These are phyloP conservation scores for Pachypanchax playfairii DNA, from an alignment of 2,113 vertebrate species.

Conservation along the genomic window DNA sequence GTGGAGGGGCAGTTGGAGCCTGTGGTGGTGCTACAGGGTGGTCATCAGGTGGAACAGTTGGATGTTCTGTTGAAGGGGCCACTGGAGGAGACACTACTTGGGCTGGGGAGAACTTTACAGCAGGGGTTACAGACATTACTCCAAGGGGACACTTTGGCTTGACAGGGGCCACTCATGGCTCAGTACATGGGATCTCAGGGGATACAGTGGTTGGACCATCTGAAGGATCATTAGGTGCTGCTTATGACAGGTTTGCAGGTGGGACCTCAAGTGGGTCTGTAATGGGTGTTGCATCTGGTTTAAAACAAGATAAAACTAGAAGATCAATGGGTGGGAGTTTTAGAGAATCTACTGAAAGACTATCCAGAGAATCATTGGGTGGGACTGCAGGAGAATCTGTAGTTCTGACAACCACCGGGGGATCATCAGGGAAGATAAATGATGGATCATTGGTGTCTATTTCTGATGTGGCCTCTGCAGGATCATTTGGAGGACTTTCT, in stretches of 20 bases:
- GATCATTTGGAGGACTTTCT: conserved; percentile 29
- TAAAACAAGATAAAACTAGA: conserved; percentile 48
- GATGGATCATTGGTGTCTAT: conserved; percentile 37
- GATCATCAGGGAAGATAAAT: conserved; percentile 30
- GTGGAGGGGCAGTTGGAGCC: conserved; percentile 57
- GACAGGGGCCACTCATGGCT: conserved; percentile 38
- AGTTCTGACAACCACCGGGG: conserved; percentile 29
- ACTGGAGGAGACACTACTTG: conserved; percentile 56
- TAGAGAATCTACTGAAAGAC: conserved; percentile 44
- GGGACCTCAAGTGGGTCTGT: conserved; percentile 33
- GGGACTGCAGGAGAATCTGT: conserved; percentile 47
- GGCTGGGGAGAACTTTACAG: conserved; percentile 68
- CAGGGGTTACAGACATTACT: conserved; percentile 35
- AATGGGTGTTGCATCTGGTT: conserved; percentile 23
- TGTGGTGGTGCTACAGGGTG: conserved; percentile 67
- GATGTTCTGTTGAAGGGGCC: conserved; percentile 57
- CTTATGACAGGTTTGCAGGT: conserved; percentile 37
- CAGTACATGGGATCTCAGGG: conserved; percentile 51
- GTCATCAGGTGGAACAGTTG: conserved; percentile 61
- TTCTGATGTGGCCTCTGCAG: conserved; percentile 18
- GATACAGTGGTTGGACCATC: conserved; percentile 50
- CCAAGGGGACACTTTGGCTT: conserved; percentile 35
- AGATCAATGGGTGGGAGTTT: conserved; percentile 44
- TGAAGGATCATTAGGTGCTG: conserved; percentile 39
- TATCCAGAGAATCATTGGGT: conserved; percentile 43